These are phyloP conservation scores for Protonemura montana DNA, from an alignment of 2,888 invertebrate genomes.

Conservation along the genomic window DNA sequence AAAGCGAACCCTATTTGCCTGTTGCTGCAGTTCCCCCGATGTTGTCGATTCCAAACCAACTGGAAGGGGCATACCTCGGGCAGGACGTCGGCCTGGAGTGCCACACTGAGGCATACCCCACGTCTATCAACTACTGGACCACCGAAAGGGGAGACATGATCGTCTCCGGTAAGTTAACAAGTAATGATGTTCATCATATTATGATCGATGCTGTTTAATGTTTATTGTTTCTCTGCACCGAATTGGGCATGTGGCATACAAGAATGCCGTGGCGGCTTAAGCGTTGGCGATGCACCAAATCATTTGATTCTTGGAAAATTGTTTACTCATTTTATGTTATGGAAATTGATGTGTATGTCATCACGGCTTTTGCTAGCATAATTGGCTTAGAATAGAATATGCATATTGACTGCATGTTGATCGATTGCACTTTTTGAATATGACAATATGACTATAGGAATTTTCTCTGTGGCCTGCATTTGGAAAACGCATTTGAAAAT, in stretches of 20 bases:
- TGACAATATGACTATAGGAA: not conserved
- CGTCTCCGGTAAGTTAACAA: constrained; percentile 78
- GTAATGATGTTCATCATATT: constrained; percentile 32
- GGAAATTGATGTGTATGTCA: not conserved
- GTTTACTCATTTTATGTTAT: not conserved
- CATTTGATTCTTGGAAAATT: not conserved
- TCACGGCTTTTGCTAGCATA: not conserved
- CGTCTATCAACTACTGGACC: constrained; percentile 94
- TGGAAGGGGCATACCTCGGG: constrained; percentile 88
- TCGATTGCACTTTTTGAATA: not conserved
- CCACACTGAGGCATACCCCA: constrained; percentile 90
- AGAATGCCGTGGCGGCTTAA: no score
- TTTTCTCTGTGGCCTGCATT: not conserved
- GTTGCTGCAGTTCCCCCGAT: constrained; percentile 82
- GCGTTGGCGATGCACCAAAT: no score
- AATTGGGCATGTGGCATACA: no score
- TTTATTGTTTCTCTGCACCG: no score
- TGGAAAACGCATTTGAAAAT: not conserved
- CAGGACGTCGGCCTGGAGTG: constrained; percentile 89
- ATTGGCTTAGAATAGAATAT: not conserved
- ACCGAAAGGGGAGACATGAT: constrained; percentile 92
- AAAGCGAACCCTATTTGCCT: not conserved
- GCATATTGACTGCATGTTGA: not conserved
- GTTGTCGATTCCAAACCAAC: constrained; percentile 91
- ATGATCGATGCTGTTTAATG: not conserved